Evolutionary conservation across 2,888 invertebrate species (phyloP).

Genomic region (Thysanoteuthis rhombus): DNA sequence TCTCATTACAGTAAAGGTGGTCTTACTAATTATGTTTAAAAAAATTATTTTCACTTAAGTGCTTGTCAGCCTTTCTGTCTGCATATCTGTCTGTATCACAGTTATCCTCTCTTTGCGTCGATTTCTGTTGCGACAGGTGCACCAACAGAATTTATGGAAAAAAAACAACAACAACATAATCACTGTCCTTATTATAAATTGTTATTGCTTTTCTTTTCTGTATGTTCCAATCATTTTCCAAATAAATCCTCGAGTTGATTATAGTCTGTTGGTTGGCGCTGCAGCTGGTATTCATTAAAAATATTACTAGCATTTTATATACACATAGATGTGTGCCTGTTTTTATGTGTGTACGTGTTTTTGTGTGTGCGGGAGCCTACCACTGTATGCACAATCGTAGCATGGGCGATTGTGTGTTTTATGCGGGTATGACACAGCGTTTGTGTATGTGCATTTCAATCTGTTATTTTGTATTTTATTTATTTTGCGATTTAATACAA

Average conservation of each 20-base stretch:
- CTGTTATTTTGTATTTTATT: background rate
- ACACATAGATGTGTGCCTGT: background rate
- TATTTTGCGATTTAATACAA: background rate
- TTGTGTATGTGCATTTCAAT: background rate
- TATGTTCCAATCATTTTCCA: background rate
- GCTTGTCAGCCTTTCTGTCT: background rate
- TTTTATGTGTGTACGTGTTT: background rate
- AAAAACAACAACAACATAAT: background rate
- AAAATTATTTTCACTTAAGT: background rate
- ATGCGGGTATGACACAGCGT: background rate
- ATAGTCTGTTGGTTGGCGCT: background rate
- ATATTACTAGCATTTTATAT: background rate
- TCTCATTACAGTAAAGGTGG: background rate
- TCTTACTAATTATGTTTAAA: background rate
- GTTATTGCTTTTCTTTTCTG: background rate
- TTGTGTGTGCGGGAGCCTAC: background rate
- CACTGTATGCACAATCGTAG: too few species aligned
- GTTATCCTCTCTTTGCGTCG: background rate
- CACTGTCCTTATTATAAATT: background rate
- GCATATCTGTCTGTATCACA: background rate
- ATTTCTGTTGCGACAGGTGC: background rate
- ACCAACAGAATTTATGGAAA: background rate
- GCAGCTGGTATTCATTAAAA: background rate
- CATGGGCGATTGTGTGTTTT: too few species aligned
- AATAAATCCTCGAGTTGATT: background rate